Evolutionary conservation across 1,140 invertebrate species (phyloP).

Genomic region (Anagrus nilaparvatae): DNA sequence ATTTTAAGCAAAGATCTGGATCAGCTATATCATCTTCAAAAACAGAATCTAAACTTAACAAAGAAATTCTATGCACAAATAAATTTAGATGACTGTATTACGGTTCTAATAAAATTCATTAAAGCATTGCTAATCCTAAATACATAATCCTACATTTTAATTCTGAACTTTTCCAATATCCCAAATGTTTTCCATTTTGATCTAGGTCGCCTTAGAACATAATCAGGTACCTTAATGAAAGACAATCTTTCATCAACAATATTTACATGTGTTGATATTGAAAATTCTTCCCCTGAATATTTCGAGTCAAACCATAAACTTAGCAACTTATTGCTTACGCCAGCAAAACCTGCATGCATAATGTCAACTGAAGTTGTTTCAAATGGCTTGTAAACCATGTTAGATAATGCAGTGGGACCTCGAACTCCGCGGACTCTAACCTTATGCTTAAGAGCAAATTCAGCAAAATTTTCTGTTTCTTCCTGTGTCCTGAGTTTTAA

Average conservation of each 20-base stretch:
- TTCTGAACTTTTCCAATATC: constrained; percentile 12
- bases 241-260: constrained; percentile 4
- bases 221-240: constrained; percentile 4
- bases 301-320: constrained; percentile 4
- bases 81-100: too few species aligned
- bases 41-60: too few species aligned
- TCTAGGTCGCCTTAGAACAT: constrained; percentile 7
- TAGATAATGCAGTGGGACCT: neutral
- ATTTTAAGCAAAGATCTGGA: too few species aligned
- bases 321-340: constrained; percentile 2
- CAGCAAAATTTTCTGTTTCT: constrained; percentile 1
- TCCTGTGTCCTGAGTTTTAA: constrained; percentile 1
- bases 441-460: neutral
- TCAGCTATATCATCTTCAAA: too few species aligned
- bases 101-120: too few species aligned
- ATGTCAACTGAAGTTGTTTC: constrained; percentile 2
- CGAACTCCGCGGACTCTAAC: neutral
- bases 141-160: constrained; percentile 7
- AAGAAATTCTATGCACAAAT: too few species aligned
- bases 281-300: neutral
- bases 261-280: neutral
- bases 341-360: constrained; percentile 10
- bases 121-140: constrained; percentile 6
- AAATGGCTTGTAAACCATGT: constrained; percentile 1
- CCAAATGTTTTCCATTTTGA: constrained; percentile 6